Conservation (phyloP, 1,140 invertebrate species). For the Agrypnia vestita region DNA sequence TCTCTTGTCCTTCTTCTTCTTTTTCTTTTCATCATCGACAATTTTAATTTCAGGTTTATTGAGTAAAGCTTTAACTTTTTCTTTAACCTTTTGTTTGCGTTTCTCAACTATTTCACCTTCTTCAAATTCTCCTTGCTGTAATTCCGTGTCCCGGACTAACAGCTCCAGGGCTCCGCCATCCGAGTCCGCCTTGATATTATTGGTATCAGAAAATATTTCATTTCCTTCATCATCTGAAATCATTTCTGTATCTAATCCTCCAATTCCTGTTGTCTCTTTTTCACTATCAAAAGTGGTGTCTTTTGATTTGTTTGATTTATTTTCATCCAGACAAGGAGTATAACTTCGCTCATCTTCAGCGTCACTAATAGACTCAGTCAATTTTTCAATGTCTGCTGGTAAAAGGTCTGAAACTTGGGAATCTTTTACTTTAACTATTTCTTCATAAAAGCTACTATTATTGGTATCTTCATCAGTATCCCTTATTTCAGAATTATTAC, state of each 20-base stretch:
- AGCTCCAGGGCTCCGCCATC: slow-evolving; percentile 67
- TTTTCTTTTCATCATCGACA: slow-evolving; percentile 65
- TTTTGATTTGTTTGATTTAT: slow-evolving; percentile 67
- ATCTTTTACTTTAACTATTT: slow-evolving; percentile 25
- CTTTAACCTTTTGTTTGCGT: slow-evolving; percentile 67
- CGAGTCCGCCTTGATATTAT: slow-evolving; percentile 66
- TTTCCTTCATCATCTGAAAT: slow-evolving; percentile 80
- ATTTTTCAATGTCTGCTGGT: slow-evolving; percentile 66
- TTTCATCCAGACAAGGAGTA: slow-evolving; percentile 79
- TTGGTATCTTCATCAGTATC: slow-evolving; percentile 28
- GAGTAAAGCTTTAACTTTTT: slow-evolving; percentile 54
- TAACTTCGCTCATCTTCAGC: slow-evolving; percentile 77
- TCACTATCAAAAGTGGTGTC: slow-evolving; percentile 67
- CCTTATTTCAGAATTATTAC: not conserved
- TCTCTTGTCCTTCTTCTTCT: slow-evolving; percentile 66
- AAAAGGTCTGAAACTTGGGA: slow-evolving; percentile 50
- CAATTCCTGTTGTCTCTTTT: slow-evolving; percentile 70
- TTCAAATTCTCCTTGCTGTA: slow-evolving; percentile 67
- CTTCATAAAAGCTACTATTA: slow-evolving; percentile 48
- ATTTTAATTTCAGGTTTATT: slow-evolving; percentile 66
- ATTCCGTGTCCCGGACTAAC: slow-evolving; percentile 65
- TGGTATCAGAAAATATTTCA: slow-evolving; percentile 74
- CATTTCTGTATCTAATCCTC: slow-evolving; percentile 80
- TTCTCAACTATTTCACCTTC: slow-evolving; percentile 76
- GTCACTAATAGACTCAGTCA: slow-evolving; percentile 76